Evolutionary conservation across 1,140 invertebrate species (phyloP).

Genomic region (Eufriesea mexicana): DNA sequence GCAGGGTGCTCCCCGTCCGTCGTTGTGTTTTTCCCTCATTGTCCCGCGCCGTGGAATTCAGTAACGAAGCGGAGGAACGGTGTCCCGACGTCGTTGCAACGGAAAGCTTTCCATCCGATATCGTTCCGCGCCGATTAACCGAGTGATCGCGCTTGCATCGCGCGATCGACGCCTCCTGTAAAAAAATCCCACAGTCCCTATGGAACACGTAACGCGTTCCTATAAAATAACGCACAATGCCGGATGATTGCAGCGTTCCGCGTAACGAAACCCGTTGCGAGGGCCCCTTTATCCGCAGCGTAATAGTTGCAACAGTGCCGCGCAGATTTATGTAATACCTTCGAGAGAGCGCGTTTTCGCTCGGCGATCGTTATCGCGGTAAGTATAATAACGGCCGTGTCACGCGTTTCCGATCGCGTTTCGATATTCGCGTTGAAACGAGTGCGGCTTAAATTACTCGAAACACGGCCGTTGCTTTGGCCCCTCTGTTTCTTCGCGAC

Average conservation of each 20-base stretch:
- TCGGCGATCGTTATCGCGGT: slow-evolving; percentile 1
- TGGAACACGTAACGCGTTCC: slow-evolving; percentile 22
- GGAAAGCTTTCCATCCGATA: neutral
- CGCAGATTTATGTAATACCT: slow-evolving; percentile 28
- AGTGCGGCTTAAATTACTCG: neutral
- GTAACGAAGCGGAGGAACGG: neutral
- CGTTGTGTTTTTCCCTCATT: neutral
- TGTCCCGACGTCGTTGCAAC: neutral
- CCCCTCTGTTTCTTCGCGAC: too few relatives aligned
- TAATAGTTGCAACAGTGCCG: slow-evolving; percentile 1
- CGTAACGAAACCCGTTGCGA: slow-evolving; percentile 9
- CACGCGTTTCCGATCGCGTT: neutral
- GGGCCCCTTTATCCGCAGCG: slow-evolving; percentile 10
- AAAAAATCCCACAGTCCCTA: neutral
- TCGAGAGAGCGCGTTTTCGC: neutral
- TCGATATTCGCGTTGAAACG: neutral
- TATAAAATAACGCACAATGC: slow-evolving; percentile 44
- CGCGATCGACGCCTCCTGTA: neutral
- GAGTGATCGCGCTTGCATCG: slow-evolving; percentile 2
- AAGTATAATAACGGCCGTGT: slow-evolving; percentile 8
- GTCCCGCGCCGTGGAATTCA: neutral
- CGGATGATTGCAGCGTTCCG: slow-evolving; percentile 41
- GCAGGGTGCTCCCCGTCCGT: neutral
- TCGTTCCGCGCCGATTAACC: slow-evolving; percentile 8
- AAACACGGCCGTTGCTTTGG: too few relatives aligned